Conservation (phyloP, 2,113 vertebrate genomes). For the Cairina moschata region DNA sequence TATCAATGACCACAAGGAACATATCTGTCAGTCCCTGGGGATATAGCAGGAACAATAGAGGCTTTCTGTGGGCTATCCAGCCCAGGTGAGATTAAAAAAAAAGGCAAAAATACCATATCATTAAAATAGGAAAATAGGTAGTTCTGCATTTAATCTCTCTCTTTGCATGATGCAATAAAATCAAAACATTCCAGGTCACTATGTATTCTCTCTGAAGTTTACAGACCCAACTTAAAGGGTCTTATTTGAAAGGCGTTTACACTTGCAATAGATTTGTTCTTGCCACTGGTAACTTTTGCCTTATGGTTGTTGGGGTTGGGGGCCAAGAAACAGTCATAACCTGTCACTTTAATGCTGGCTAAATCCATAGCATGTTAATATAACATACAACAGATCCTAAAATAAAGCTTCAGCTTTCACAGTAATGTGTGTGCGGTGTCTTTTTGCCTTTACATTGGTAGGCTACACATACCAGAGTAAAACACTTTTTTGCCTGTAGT, state of each 20-base stretch:
- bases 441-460: not conserved
- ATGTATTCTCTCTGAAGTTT: not conserved
- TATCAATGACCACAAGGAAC: not conserved
- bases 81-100: not conserved
- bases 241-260: not conserved
- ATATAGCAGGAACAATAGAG: accelerated
- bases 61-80: not conserved
- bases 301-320: not conserved
- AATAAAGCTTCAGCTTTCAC: slow-evolving; percentile 49
- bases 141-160: not conserved
- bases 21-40: not conserved
- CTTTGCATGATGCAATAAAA: not conserved
- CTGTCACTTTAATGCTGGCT: accelerated
- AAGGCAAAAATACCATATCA: not conserved
- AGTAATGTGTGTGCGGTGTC: not conserved
- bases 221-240: not conserved
- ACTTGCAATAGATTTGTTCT: not conserved
- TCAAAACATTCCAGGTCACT: not conserved
- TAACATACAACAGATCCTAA: accelerated
- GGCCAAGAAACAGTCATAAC: not conserved
- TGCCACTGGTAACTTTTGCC: not conserved
- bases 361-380: not conserved
- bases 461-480: accelerated
- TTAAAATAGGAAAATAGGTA: not conserved
- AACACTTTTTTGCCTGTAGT: not conserved